A percentile compares a stretch with the other conserved stretches of the same genome.
phyloP scores from a whole-genome alignment of 2,113 vertebrate genomes.

The Thunnus maccoyii region DNA sequence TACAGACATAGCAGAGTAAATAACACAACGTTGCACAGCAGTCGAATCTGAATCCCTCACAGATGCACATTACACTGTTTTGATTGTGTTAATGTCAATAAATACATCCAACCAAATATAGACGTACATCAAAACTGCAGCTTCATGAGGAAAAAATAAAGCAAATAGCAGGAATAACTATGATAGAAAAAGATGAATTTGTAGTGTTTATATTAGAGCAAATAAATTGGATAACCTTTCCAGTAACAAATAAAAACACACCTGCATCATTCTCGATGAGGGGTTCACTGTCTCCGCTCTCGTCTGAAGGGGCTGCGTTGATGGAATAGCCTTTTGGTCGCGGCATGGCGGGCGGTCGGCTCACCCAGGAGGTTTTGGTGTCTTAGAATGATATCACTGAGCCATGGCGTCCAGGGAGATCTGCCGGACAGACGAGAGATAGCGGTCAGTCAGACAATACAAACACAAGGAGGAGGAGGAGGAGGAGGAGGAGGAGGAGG shows the following conservation, averaged over 20 bases:
- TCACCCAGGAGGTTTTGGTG: neutral
- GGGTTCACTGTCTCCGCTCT: conserved; percentile 62
- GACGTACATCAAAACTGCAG: no score
- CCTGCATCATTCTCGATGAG: conserved; percentile 66
- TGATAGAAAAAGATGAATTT: no score
- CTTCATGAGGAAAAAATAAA: no score
- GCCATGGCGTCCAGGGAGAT: conserved; percentile 25
- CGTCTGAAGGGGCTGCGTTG: conserved; percentile 56
- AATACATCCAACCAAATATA: no score
- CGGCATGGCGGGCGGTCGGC: conserved; percentile 64
- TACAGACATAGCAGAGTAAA: neutral
- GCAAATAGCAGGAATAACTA: no score
- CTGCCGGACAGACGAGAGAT: neutral
- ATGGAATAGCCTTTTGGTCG: conserved; percentile 64
- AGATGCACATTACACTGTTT: no score
- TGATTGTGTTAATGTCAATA: no score
- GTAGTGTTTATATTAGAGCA: no score
- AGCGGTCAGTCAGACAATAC: neutral
- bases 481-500: neutral
- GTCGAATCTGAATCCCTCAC: no score
- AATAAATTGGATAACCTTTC: no score
- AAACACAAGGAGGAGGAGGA: neutral
- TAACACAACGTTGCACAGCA: neutral
- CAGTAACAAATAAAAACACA: conserved; percentile 7
- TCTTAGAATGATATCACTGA: conserved; percentile 31